phyloP scores from a whole-genome alignment of 2,888 invertebrate species.

The Lissocephala sabroskyi region DNA sequence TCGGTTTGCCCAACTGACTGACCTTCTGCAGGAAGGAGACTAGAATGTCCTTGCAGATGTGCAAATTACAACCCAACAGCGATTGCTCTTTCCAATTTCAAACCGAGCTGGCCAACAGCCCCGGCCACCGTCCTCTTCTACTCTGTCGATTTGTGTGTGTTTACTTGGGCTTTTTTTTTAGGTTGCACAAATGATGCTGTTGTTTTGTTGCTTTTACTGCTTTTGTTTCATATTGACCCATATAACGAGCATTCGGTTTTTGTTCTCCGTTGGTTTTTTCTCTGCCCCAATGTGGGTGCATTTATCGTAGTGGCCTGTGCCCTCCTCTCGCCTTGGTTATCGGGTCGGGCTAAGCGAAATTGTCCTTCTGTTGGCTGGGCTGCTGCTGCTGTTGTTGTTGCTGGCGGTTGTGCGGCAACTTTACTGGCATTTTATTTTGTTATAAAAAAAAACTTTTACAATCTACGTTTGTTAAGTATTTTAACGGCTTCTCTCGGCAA shows the following conservation, averaged over 20 bases:
- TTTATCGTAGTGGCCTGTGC: conserved; percentile 11
- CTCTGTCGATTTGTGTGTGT: no score
- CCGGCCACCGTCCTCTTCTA: neutral
- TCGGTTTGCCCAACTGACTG: no score
- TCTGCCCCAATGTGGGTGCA: conserved; percentile 23
- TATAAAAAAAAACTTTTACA: conserved; percentile 54
- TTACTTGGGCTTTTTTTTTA: conserved; percentile 8
- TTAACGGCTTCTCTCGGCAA: conserved; percentile 50
- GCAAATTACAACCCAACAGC: neutral
- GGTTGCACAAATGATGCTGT: conserved; percentile 17
- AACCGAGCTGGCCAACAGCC: no score
- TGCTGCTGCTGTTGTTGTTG: neutral
- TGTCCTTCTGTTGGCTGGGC: conserved; percentile 39
- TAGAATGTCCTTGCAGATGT: neutral
- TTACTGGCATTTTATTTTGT: conserved; percentile 47
- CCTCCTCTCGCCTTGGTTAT: neutral
- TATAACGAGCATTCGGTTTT: conserved; percentile 30
- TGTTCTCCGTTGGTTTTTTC: conserved; percentile 14
- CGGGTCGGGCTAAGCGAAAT: conserved; percentile 12
- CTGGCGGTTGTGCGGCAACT: conserved; percentile 7
- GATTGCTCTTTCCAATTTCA: neutral
- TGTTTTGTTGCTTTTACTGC: conserved; percentile 17
- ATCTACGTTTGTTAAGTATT: conserved; percentile 68
- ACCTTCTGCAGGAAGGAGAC: no score
- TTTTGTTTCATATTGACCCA: conserved; percentile 57